Evolutionary conservation across 2,888 invertebrate genomes (phyloP), one percentile per base, ranked within the genome.

Genomic region (Linyphia triangularis): DNA sequence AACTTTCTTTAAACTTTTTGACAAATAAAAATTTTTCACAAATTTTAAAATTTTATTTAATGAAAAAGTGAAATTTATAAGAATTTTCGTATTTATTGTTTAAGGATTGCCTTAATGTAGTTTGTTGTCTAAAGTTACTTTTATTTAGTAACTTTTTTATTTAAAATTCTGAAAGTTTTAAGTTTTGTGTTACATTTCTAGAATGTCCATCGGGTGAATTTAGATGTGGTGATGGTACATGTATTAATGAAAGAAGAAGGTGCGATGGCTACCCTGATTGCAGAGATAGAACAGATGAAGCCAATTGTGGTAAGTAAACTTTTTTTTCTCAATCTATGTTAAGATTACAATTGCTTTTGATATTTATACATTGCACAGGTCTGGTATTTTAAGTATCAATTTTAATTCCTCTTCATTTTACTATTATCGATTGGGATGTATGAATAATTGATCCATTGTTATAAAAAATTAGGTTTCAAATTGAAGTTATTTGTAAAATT

Each of bases 251-350:
- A 0, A 91, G 90, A 2, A 91, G 95, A 2, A 92, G 94, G 88
- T 95, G 96, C 93, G 93, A 96, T 93, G 93, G 93, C 0, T 90
- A 91, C 7, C 88, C 84, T 22, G 95, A 96, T 92, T 96, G 96
- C 92, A 85, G 91, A n/a, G 95, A 95, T 92, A 93, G 93, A 78
- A 94, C 94, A 28, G 95, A 95, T 92, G 95, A 95, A 90, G 89
- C 73, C 10, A 90, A 91, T 83, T 92, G 92, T 89, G 85, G 84
- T 90, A 88, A 90, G 92, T 70, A 2, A 19, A 16, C 13, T 26
- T 37, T 67, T 7, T n/a, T n/a, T n/a, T n/a, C n/a, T n/a, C n/a
- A n/a, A n/a, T n/a, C n/a, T n/a, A n/a, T n/a, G n/a, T n/a, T n/a
- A n/a, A n/a, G n/a, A n/a, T n/a, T n/a, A n/a, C n/a, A n/a, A n/a